phyloP scores from a whole-genome alignment of 2,888 invertebrate species.

The Agrotis clavis region DNA sequence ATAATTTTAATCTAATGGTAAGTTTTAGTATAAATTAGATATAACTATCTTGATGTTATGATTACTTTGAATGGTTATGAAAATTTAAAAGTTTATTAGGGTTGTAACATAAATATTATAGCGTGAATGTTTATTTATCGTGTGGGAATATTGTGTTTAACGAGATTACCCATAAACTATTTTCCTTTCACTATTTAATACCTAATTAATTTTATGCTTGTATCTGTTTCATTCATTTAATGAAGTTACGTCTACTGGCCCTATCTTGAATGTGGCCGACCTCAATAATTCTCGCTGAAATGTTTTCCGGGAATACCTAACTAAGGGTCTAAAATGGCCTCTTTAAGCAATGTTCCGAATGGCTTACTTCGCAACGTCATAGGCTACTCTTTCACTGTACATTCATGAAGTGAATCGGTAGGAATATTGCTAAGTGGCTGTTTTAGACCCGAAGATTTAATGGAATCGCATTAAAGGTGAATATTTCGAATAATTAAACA shows the following conservation, averaged over 20 bases:
- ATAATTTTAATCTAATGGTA: neutral
- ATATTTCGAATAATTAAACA: slow-evolving; percentile 20
- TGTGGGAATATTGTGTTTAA: slow-evolving; percentile 17
- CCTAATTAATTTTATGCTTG: neutral
- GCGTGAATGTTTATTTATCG: slow-evolving; percentile 41
- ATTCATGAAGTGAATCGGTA: too few species aligned
- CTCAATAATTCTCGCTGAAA: slow-evolving; percentile 12
- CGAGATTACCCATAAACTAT: slow-evolving; percentile 28
- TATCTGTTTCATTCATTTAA: slow-evolving; percentile 8
- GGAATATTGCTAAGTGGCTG: too few species aligned
- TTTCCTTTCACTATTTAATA: slow-evolving; percentile 1
- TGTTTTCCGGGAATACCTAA: slow-evolving; percentile 2
- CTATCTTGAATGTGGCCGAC: neutral
- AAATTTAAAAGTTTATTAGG: slow-evolving; percentile 28
- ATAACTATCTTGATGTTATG: neutral
- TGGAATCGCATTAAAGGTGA: slow-evolving; percentile 24
- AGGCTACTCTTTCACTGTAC: too few species aligned
- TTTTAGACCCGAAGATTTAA: too few species aligned
- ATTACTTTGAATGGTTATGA: slow-evolving; percentile 21
- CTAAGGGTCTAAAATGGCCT: too few species aligned
- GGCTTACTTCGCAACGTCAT: too few species aligned
- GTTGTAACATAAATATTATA: slow-evolving; percentile 29
- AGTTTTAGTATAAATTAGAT: neutral
- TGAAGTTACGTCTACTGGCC: neutral
- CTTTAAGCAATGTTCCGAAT: too few species aligned